Percentiles rank a stretch among this genome's conserved stretches.
These are phyloP conservation scores for Heloderma charlesbogerti DNA, from an alignment of 2,113 vertebrate species.

Conservation along the genomic window DNA sequence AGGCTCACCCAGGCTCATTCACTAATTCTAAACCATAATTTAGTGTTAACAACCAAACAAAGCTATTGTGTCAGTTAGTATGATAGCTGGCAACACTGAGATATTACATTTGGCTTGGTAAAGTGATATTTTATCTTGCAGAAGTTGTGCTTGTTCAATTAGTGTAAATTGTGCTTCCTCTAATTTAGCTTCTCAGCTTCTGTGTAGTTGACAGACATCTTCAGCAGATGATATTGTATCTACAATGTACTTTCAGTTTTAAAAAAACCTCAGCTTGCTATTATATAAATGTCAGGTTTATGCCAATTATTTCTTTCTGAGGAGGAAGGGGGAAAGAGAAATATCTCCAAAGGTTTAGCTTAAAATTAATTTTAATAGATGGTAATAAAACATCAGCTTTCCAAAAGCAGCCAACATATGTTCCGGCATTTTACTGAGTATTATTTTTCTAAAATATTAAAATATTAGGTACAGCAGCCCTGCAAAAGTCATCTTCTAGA, in stretches of 20 bases:
- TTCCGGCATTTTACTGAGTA: conserved; percentile 57
- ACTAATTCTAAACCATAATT: neutral
- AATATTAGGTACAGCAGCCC: conserved; percentile 53
- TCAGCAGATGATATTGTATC: conserved; percentile 35
- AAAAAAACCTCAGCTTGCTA: conserved; percentile 20
- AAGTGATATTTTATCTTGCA: neutral
- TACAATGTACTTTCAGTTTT: conserved; percentile 40
- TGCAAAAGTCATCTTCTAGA: conserved; percentile 71
- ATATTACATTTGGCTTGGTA: neutral
- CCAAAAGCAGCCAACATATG: conserved; percentile 73
- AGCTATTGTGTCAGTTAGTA: neutral
- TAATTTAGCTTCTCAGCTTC: neutral
- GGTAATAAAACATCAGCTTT: conserved; percentile 71
- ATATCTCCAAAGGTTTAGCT: conserved; percentile 63
- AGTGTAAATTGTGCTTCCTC: neutral
- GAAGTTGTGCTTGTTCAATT: neutral
- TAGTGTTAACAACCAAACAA: neutral
- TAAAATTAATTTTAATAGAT: conserved; percentile 75
- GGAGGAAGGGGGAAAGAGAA: conserved; percentile 36
- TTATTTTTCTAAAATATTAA: conserved; percentile 66
- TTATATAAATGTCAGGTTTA: conserved; percentile 64
- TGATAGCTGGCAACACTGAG: neutral
- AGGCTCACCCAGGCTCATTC: neutral
- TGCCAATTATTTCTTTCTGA: conserved; percentile 63
- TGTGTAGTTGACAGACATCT: conserved; percentile 14